A percentile compares a stretch with the other conserved stretches of the same genome.
These are phyloP conservation scores for Rhyacichthys aspro DNA, from an alignment of 2,797 vertebrate species.

Conservation along the genomic window DNA sequence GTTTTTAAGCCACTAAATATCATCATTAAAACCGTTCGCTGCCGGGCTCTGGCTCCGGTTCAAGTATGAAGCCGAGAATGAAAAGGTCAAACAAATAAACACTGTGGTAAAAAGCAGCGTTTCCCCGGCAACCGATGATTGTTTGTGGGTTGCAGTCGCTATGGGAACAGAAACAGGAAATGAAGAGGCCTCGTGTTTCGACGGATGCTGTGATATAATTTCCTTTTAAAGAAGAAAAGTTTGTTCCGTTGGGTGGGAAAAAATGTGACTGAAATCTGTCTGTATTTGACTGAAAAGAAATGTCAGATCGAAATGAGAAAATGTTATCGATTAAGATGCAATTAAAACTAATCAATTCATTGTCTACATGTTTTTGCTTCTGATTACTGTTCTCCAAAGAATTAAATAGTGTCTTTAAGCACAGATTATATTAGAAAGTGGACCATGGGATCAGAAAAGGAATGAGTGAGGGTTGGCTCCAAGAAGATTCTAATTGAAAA, in stretches of 20 bases:
- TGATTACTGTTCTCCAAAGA: no score
- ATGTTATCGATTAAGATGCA: no score
- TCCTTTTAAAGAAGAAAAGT: slow-evolving; percentile 51
- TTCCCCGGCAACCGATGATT: slow-evolving; percentile 73
- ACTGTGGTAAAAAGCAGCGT: slow-evolving; percentile 56
- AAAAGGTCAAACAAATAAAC: slow-evolving; percentile 63
- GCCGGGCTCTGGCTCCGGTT: slow-evolving; percentile 38
- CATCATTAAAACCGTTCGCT: slow-evolving; percentile 46
- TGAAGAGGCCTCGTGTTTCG: slow-evolving; percentile 32
- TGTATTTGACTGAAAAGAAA: neutral
- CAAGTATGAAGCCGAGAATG: slow-evolving; percentile 46
- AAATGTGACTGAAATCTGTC: neutral
- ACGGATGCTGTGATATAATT: slow-evolving; percentile 45
- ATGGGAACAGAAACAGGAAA: slow-evolving; percentile 81
- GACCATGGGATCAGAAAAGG: no score
- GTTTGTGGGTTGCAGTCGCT: slow-evolving; percentile 66
- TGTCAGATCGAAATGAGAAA: slow-evolving; percentile 9
- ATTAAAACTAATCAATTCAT: no score
- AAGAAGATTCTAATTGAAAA: no score
- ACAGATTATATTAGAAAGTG: no score
- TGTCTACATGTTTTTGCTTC: no score
- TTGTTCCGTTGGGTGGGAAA: neutral
- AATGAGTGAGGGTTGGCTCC: no score
- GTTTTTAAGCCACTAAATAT: slow-evolving; percentile 25
- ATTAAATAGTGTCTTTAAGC: no score